phyloP scores from a whole-genome alignment of 2,113 vertebrate species.

The Eurystomus gularis region DNA sequence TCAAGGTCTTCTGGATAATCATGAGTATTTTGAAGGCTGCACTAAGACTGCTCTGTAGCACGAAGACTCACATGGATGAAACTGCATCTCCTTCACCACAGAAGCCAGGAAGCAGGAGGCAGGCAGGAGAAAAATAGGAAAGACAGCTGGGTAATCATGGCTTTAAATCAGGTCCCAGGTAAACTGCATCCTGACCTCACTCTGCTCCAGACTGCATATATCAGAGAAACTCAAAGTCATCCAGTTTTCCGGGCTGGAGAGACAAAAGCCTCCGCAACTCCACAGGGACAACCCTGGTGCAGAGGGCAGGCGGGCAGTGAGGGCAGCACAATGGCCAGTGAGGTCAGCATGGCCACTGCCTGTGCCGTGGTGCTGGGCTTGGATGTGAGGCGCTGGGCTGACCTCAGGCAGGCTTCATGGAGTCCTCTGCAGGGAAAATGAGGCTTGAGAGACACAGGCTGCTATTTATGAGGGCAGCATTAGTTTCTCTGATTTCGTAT shows the following conservation, averaged over 20 bases:
- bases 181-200: background rate
- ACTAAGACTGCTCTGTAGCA: background rate
- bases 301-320: rapidly evolving
- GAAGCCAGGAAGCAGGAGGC: background rate
- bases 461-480: background rate
- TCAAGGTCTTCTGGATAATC: background rate
- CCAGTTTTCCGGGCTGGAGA: background rate
- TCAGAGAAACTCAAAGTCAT: rapidly evolving
- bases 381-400: rapidly evolving
- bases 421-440: background rate
- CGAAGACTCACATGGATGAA: background rate
- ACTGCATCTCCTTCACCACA: background rate
- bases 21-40: background rate
- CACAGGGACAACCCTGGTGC: background rate
- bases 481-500: background rate
- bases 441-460: background rate
- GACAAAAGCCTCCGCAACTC: background rate
- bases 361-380: no score
- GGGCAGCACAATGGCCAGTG: background rate
- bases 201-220: background rate
- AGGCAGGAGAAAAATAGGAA: background rate
- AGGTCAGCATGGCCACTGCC: background rate
- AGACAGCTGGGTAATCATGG: background rate
- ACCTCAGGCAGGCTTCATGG: background rate
- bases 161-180: background rate